Evolutionary conservation across 2,888 invertebrate genomes (phyloP).

Genomic region (Calameuta filiformis): DNA sequence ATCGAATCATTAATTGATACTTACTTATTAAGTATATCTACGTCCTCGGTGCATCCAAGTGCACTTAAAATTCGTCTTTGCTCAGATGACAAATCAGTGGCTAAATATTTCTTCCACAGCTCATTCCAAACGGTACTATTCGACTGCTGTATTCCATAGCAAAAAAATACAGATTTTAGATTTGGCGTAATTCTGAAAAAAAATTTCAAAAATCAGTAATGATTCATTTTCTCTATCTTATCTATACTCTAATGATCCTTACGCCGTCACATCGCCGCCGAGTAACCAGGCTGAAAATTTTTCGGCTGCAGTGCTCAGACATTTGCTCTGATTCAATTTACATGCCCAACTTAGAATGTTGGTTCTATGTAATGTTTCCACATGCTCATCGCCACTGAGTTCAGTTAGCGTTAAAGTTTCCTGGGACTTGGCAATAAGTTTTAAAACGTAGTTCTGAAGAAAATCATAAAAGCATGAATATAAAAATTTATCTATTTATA

Average conservation of each 20-base stretch:
- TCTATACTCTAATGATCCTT: background rate
- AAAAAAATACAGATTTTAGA: slow-evolving; percentile 74
- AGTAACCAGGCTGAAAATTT: slow-evolving; percentile 16
- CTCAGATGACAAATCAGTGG: slow-evolving; percentile 73
- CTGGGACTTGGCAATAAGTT: background rate
- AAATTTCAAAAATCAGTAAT: background rate
- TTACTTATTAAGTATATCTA: slow-evolving; percentile 65
- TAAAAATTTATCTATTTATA: background rate
- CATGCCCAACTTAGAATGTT: slow-evolving; percentile 75
- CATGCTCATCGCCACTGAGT: slow-evolving; percentile 65
- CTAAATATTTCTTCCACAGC: slow-evolving; percentile 73
- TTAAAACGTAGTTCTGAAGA: slow-evolving; percentile 3
- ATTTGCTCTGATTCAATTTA: slow-evolving; percentile 71
- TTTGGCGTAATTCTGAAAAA: slow-evolving; percentile 73
- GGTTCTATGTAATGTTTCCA: slow-evolving; percentile 72
- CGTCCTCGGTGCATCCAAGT: slow-evolving; percentile 69
- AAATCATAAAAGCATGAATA: background rate
- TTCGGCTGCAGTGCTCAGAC: slow-evolving; percentile 66
- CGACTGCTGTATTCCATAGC: slow-evolving; percentile 74
- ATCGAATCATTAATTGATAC: background rate
- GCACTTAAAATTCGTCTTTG: slow-evolving; percentile 72
- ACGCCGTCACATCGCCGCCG: slow-evolving; percentile 7
- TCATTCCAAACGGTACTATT: slow-evolving; percentile 78
- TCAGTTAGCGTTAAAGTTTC: slow-evolving; percentile 39
- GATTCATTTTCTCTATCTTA: too few species aligned